Base-by-base conservation (phyloP, 2,888 invertebrate genomes). In the Beris chalybata region DNA sequence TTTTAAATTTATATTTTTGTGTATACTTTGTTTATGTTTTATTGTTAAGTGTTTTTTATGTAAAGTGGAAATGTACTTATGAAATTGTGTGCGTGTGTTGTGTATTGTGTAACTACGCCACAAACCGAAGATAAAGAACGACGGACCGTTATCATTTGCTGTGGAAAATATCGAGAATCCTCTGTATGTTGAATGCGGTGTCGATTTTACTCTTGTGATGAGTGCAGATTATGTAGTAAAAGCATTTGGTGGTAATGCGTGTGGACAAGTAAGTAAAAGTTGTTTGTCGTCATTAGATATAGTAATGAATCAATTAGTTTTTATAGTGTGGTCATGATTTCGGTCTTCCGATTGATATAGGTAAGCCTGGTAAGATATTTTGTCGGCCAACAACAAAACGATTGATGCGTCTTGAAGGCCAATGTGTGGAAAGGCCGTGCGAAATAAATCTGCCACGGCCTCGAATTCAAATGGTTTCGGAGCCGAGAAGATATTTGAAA, bases 161-260 rank as follows among this genome's bases (percentile, higher is more conserved):
- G 72, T 81, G 11, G 79, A 80, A 29, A 76, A 75, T 59, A 76
- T 81, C 9, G 78, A 78, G 48, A 73, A 74, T 47, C 79, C 80
- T 0, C 77, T 79, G 75, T 75, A 76, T 69, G 80, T 81, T 31
- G 80, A 81, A 58, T 81, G 81, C 64, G 81, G 81, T 3, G 78
- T 80, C 2, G 81, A 81, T 67, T 81, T 81, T 54, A 81, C 81
- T 5, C 71, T 81, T n/a, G 79, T 81, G 44, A 78, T 81, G 76
- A 78, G 77, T 64, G 78, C 76, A 5, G 78, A 80, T 68, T 76
- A 74, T 65, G 72, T 76, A 65, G 79, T 81, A 0, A 79, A 80
- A 67, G 80, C 81, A 5, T 81, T 81, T 68, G 81, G 81, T 4
- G 81, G 81, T 44, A 81, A 81, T 67, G 76, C 79, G 1, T 79